Percentiles rank a stretch among this genome's conserved stretches.
phyloP scores from a whole-genome alignment of 92 coral and sea anemone species.

The Actinernus sp. region DNA sequence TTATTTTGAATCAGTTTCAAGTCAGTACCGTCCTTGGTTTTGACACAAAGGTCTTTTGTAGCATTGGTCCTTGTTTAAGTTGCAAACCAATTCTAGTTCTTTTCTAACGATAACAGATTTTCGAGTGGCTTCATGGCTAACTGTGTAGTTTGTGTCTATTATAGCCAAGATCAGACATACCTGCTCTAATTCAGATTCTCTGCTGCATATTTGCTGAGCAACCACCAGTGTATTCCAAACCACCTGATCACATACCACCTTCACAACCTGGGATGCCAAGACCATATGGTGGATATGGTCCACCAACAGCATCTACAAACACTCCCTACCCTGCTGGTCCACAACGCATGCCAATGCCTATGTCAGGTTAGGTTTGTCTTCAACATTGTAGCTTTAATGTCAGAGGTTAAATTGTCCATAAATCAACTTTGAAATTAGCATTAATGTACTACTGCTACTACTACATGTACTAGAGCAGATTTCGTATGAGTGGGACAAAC shows the following conservation, averaged over 20 bases:
- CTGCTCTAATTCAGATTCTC: slow-evolving; percentile 83
- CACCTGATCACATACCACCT: slow-evolving; percentile 37
- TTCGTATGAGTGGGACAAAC: too few species aligned
- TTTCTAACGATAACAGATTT: too few species aligned
- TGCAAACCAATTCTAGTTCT: too few species aligned
- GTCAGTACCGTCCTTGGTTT: too few species aligned
- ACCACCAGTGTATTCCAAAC: slow-evolving; percentile 91
- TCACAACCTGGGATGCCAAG: slow-evolving; percentile 50
- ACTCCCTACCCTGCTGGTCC: slow-evolving; percentile 75
- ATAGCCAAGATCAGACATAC: slow-evolving; percentile 90
- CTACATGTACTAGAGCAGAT: too few species aligned
- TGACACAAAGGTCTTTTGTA: too few species aligned
- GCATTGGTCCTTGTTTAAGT: too few species aligned
- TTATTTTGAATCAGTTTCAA: too few species aligned
- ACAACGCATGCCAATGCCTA: slow-evolving; percentile 78
- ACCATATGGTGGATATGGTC: slow-evolving; percentile 54
- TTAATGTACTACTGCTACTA: too few species aligned
- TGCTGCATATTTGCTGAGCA: slow-evolving; percentile 86
- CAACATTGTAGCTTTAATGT: too few species aligned
- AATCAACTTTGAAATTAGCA: too few species aligned
- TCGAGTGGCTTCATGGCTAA: not conserved
- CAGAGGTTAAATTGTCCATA: too few species aligned
- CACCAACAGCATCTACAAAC: slow-evolving; percentile 47
- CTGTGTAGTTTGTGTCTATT: slow-evolving; percentile 1
- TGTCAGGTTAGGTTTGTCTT: slow-evolving; percentile 82